Conservation (phyloP, 2,888 invertebrate species). For the Pharmacophagus antenor region DNA sequence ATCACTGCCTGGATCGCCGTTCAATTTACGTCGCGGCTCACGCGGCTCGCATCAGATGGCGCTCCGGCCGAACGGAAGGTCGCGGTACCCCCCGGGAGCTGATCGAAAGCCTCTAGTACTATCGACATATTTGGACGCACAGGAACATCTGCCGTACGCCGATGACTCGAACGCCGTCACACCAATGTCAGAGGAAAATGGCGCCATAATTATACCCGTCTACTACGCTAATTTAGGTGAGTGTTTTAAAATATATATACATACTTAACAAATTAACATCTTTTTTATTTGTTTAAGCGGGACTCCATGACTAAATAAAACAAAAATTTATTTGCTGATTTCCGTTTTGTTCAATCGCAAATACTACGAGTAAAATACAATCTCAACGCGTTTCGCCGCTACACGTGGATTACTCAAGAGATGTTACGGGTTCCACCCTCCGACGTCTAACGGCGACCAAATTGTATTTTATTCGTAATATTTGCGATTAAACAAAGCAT, state of each 20-base stretch:
- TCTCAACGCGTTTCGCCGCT: too few species aligned
- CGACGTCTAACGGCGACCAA: too few species aligned
- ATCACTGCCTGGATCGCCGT: constrained; percentile 98
- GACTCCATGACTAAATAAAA: too few species aligned
- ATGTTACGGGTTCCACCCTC: too few species aligned
- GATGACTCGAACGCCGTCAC: constrained; percentile 99
- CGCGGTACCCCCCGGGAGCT: constrained; percentile 89
- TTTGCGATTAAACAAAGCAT: too few species aligned
- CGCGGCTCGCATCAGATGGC: constrained; percentile 96
- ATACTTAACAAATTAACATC: too few species aligned
- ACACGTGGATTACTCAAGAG: too few species aligned
- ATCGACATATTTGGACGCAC: constrained; percentile 95
- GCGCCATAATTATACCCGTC: constrained; percentile 95
- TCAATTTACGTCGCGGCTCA: constrained; percentile 94
- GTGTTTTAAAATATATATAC: background rate
- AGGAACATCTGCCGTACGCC: constrained; percentile 97
- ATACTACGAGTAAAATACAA: too few species aligned
- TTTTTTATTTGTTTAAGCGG: too few species aligned
- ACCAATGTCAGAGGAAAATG: constrained; percentile 98
- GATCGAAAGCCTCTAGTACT: constrained; percentile 96
- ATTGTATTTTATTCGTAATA: too few species aligned
- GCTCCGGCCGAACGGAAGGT: constrained; percentile 88
- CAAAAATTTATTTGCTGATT: too few species aligned
- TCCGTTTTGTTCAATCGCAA: too few species aligned
- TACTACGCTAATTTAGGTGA: constrained; percentile 92